Evolutionary conservation across 2,113 vertebrate genomes (phyloP), one percentile per base, ranked within the genome.

Genomic region (Gambusia holbrooki): DNA sequence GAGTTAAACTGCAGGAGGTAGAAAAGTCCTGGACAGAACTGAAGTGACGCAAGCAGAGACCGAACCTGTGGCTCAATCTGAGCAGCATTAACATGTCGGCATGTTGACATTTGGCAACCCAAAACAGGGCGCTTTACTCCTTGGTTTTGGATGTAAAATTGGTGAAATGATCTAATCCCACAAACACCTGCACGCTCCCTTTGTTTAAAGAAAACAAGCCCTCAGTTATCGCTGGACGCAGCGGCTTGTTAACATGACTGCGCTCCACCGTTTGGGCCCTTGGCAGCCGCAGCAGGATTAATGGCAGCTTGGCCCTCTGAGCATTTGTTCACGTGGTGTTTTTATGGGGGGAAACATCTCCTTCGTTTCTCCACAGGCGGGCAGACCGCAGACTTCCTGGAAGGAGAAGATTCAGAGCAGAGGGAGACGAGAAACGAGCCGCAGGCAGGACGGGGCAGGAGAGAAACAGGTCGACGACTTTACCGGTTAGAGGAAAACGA

Each of bases 281-380:
- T 80, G 83, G 81, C 74, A 76, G 82, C 29, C 22, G 5, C 61
- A 54, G 74, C 42, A 61, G 58, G 65, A 71, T 92, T 88, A 90
- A 93, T 90, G 83, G 90, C 67, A 65, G 89, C 84, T 86, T 85
- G 83, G n/a, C 82, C 76, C 66, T 76, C 73, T 85, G 72, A 15
- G 79, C 77, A 30, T 90, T 87, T 87, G 76, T 84, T 84, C 92
- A 91, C 83, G 82, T 92, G 77, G 66, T 61, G 82, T 71, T 90
- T 90, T 93, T 90, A 92, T 90, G 85, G 73, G 89, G 89, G 88
- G 88, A 82, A 94, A 91, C 81, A 51, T 91, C 87, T 93, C 92
- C 94, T 95, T 89, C 71, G 61, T 75, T 83, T 92, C 94, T 86
- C 93, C 80, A 89, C 83, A 83, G 92, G 92, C 92, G 35, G 76